These are phyloP conservation scores for Rotaria sp. DNA, from an alignment of 2,888 invertebrate genomes.

Conservation along the genomic window DNA sequence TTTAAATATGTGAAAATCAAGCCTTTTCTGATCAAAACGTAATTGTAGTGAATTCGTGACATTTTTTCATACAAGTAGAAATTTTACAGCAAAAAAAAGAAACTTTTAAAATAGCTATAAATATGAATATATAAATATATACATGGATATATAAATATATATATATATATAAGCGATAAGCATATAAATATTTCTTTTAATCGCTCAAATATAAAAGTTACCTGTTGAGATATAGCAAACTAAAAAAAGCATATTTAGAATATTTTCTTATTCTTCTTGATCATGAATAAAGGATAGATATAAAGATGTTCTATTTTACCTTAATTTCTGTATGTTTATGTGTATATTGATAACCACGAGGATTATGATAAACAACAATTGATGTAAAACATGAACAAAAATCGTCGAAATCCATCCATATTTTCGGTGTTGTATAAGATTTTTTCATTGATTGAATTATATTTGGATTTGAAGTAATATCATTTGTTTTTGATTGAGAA, in stretches of 20 bases:
- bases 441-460: slow-evolving; percentile 1
- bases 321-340: slow-evolving; percentile 49
- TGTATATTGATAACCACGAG: slow-evolving; percentile 49
- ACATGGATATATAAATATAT: neutral
- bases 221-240: neutral
- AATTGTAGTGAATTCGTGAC: neutral
- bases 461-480: neutral
- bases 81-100: no score
- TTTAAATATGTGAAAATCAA: neutral
- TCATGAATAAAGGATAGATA: neutral
- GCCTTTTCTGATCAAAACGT: neutral
- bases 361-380: slow-evolving; percentile 53
- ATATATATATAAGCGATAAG: neutral
- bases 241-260: neutral
- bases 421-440: slow-evolving; percentile 43
- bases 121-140: neutral
- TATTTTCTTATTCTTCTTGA: neutral
- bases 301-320: slow-evolving; percentile 44
- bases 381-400: slow-evolving; percentile 55
- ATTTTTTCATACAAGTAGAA: neutral
- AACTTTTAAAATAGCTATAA: neutral
- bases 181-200: neutral
- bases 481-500: neutral
- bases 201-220: neutral
- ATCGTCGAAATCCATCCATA: slow-evolving; percentile 55